Conservation (phyloP, 1,140 invertebrate species). For the Drosophila triauraria region DNA sequence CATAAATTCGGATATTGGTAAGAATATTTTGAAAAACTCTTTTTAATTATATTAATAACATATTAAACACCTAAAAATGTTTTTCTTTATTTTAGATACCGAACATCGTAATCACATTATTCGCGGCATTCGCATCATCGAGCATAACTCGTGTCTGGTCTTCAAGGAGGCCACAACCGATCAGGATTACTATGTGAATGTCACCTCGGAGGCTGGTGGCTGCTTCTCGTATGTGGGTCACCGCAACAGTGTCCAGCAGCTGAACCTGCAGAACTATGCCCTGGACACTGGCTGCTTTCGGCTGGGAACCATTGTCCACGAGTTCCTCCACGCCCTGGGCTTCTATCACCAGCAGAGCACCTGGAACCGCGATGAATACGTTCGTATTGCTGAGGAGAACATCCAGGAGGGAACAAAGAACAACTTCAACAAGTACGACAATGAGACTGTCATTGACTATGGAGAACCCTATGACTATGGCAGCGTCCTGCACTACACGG, state of each 20-base stretch:
- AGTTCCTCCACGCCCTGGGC: constrained; percentile 89
- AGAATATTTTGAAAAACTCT: not conserved
- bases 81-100: constrained; percentile 29
- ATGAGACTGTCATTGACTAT: constrained; percentile 84
- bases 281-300: constrained; percentile 79
- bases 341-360: constrained; percentile 91
- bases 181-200: constrained; percentile 78
- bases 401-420: constrained; percentile 87
- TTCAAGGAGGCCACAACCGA: constrained; percentile 56
- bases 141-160: constrained; percentile 51
- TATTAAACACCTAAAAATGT: no score
- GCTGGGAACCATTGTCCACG: constrained; percentile 88
- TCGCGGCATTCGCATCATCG: constrained; percentile 48
- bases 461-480: constrained; percentile 88
- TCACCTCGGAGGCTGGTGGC: constrained; percentile 85
- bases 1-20: constrained; percentile 85
- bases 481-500: constrained; percentile 89
- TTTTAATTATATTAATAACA: no score
- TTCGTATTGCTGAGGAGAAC: constrained; percentile 89
- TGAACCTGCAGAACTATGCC: constrained; percentile 85
- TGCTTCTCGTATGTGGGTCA: constrained; percentile 87
- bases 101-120: constrained; percentile 62
- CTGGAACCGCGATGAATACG: constrained; percentile 89
- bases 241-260: constrained; percentile 85
- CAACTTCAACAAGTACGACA: constrained; percentile 86